Evolutionary conservation across 2,113 vertebrate genomes (phyloP).

Genomic region (Hydrolagus affinis): DNA sequence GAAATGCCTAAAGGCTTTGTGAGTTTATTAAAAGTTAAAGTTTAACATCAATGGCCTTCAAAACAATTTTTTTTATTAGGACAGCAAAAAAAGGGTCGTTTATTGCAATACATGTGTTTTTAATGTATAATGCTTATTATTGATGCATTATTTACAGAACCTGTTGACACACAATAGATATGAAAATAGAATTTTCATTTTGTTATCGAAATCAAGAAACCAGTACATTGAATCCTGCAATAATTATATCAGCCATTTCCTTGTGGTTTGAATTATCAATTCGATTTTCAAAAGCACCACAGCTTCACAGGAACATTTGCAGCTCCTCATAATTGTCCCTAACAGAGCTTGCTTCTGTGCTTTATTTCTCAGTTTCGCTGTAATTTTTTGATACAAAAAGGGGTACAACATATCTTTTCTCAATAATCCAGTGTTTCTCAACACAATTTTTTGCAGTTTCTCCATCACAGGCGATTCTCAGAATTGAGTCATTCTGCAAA

Average conservation of each 20-base stretch:
- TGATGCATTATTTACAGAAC: conserved; percentile 4
- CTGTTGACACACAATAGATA: neutral
- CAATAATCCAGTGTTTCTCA: neutral
- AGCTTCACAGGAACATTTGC: neutral
- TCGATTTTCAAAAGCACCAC: neutral
- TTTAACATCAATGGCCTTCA: conserved; percentile 15
- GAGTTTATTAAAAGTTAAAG: conserved; percentile 31
- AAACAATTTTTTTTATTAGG: neutral
- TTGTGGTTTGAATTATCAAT: neutral
- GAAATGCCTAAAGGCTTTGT: conserved; percentile 11
- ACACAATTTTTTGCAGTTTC: neutral
- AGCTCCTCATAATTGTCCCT: neutral
- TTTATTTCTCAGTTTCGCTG: neutral
- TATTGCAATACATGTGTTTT: neutral
- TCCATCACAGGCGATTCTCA: neutral
- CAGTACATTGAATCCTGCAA: neutral
- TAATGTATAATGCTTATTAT: neutral
- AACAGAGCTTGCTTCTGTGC: neutral
- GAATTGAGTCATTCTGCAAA: neutral
- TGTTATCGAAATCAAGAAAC: neutral
- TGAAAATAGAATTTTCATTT: no score
- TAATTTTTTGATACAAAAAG: neutral
- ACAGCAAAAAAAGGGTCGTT: neutral
- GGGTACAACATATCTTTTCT: neutral
- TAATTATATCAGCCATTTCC: neutral